These are phyloP conservation scores for Protomyctophum bolini DNA, from an alignment of 2,113 vertebrate genomes.

Conservation along the genomic window DNA sequence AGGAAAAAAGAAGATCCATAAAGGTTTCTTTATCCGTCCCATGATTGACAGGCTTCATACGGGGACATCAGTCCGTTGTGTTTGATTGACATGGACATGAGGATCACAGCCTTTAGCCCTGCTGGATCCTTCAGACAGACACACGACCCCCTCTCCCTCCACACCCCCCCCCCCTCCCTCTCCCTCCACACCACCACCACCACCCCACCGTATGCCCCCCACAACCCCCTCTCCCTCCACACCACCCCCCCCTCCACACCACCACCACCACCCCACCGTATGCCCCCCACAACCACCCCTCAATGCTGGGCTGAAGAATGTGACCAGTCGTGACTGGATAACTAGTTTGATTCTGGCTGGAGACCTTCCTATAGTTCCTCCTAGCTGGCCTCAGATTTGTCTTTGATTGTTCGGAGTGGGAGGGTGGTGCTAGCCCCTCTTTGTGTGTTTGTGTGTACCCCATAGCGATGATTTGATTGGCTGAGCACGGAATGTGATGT, in stretches of 20 bases:
- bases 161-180: constrained; percentile 17
- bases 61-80: constrained; percentile 11
- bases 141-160: background rate
- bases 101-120: constrained; percentile 26
- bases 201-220: no score
- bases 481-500: no score
- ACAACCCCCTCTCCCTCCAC: background rate
- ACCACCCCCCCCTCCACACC: constrained; percentile 1
- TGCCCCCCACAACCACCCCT: background rate
- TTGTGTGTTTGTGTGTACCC: no score
- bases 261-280: background rate
- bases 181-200: background rate
- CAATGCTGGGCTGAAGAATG: constrained; percentile 34
- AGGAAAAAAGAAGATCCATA: no score
- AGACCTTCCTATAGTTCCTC: no score
- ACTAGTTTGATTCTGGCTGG: no score
- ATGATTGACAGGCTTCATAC: constrained; percentile 32
- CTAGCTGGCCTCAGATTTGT: no score
- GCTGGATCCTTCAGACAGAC: background rate
- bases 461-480: no score
- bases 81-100: constrained; percentile 35
- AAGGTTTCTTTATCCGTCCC: constrained; percentile 17
- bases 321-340: background rate
- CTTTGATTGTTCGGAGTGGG: no score
- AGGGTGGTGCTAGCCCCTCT: no score